A percentile compares a stretch with the other conserved stretches of the same genome.
Evolutionary conservation across 2,797 vertebrate genomes (phyloP).

Genomic region (Agapornis canus): DNA sequence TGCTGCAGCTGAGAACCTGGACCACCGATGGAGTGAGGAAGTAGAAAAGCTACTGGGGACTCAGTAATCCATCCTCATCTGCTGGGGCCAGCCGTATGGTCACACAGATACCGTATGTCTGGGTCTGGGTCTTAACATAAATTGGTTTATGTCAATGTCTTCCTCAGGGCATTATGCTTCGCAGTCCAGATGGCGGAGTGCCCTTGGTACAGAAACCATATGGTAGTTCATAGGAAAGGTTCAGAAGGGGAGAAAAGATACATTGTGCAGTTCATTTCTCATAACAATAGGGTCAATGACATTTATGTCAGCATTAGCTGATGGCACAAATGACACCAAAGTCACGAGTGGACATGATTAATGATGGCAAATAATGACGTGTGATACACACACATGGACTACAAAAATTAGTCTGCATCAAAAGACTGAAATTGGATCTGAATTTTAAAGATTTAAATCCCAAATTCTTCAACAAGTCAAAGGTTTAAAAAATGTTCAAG

Average conservation of each 20-base stretch:
- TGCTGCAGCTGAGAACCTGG: rapidly evolving
- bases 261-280: conserved; percentile 3
- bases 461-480: background rate
- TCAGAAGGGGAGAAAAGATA: conserved; percentile 46
- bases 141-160: conserved; percentile 70
- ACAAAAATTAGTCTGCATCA: background rate
- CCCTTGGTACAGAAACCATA: conserved; percentile 70
- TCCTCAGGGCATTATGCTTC: conserved; percentile 68
- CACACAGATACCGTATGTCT: conserved; percentile 22
- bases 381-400: background rate
- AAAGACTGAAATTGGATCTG: background rate
- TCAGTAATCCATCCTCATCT: conserved; percentile 27
- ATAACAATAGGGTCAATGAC: conserved; percentile 21
- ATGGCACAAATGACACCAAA: conserved; percentile 8
- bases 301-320: background rate
- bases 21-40: background rate
- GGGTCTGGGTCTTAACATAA: conserved; percentile 69
- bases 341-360: background rate
- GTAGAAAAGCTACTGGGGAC: background rate
- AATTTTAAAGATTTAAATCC: background rate
- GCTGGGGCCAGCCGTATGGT: conserved; percentile 26
- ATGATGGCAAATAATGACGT: background rate
- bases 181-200: conserved; percentile 73
- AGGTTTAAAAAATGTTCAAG: background rate
- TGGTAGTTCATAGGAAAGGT: conserved; percentile 44